Base-by-base conservation (phyloP, 2,797 vertebrate species). In the Cyclopterus lumpus region DNA sequence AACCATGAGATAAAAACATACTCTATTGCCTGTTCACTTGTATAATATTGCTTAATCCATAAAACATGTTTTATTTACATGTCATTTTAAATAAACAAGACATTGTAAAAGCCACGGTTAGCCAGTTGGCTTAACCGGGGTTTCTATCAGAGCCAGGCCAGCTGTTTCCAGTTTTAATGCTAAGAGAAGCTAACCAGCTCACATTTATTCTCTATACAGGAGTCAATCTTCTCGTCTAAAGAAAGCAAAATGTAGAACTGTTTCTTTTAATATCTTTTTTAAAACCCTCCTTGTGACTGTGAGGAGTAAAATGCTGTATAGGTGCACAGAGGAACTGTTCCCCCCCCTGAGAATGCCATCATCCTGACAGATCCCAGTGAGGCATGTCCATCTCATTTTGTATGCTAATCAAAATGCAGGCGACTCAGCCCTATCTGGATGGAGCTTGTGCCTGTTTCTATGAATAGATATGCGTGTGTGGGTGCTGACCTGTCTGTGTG, bases 401-500 rank as follows among this genome's bases (percentile, higher is more conserved):
- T 71, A 79, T 85, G 70, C 66, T 88, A 79, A 91, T 91, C 73
- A 84, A 75, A 83, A 82, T 64, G 68, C 70, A 60, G 80, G 60
- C 55, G 14, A 73, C 67, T 87, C 74, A 62, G 57, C 53, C 53
- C 51, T 77, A 87, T 86, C 86, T 84, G 59, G 73, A 85, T 81
- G 71, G 58, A 69, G 69, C 72, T 71, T 42, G 58, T 72, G 32
- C 77, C 70, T 86, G 67, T 80, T 81, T 85, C 75, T 79, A 82
- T 88, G 87, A 90, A 90, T 83, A 88, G 81, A 85, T 61, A 61
- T 71, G 64, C 24, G 15, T 58, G 57, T 72, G 71, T 73, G 59
- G 57, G 71, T 80, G 71, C 60, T 83, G 85, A 83, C 85, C 79
- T 67, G 70, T 49, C 22, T 48, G 49, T 67, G 12, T 49, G 54